Conservation (phyloP, 2,888 invertebrate species). For the Lycaena phlaeas region DNA sequence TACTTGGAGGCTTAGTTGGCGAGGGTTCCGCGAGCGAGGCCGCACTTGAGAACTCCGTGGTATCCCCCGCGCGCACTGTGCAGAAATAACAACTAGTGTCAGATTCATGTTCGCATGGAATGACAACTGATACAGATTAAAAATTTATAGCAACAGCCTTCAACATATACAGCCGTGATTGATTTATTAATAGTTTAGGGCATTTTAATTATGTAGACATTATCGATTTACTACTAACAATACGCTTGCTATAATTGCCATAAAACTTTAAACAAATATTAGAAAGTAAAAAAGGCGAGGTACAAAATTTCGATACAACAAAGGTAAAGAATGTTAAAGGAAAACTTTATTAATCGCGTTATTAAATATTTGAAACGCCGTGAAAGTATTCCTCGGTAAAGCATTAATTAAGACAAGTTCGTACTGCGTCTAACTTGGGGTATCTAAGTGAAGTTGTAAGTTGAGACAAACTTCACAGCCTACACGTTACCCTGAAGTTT, state of each 20-base stretch:
- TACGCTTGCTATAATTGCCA: no score
- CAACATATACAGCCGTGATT: no score
- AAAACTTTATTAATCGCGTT: slow-evolving; percentile 1
- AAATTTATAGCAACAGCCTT: no score
- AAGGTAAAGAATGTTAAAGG: not conserved
- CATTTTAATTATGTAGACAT: no score
- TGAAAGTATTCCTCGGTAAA: not conserved
- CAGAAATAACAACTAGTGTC: slow-evolving; percentile 47
- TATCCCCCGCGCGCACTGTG: slow-evolving; percentile 63
- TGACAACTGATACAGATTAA: no score
- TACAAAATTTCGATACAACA: not conserved
- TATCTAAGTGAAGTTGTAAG: not conserved
- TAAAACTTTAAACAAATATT: no score
- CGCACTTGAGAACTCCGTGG: slow-evolving; percentile 62
- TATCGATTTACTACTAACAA: no score
- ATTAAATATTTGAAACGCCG: slow-evolving; percentile 4
- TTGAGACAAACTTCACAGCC: slow-evolving; percentile 9
- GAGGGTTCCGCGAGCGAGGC: slow-evolving; percentile 68
- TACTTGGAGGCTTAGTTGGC: slow-evolving; percentile 76
- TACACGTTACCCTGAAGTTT: slow-evolving; percentile 10
- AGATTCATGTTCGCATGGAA: no score
- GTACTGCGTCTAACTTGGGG: not conserved
- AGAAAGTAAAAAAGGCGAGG: not conserved
- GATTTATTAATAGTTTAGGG: no score
- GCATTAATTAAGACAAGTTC: slow-evolving; percentile 5